Evolutionary conservation across 2,888 invertebrate genomes (phyloP), one percentile per base, ranked within the genome.

Genomic region (Meteorus colon): DNA sequence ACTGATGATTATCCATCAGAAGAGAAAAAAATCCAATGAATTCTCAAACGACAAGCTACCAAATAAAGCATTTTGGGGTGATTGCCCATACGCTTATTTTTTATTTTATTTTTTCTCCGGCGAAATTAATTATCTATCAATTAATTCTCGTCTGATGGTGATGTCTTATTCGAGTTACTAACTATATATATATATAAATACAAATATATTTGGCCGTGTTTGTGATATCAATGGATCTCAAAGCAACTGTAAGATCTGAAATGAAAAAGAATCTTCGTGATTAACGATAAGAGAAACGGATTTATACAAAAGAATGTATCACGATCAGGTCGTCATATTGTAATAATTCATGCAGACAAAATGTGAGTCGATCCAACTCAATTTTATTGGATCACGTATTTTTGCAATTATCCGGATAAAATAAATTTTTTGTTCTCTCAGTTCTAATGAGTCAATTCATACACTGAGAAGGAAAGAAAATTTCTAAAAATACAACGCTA

Each of bases 211-310:
- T 79, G 80, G 79, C 83, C 82, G 81, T 78, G 84, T 85, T 72
- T 85, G 85, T 86, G 85, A 86, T 86, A 85, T 84, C 83, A 79
- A 85, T 81, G 83, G 84, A 86, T 86, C 86, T 86, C 86, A 84
- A 85, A 84, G 83, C 84, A 85, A 84, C 82, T 80, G 82, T 82
- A 84, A 81, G 77, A 80, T 82, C 81, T 81, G 77, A 74, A 60
- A 72, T 48, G 37, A 67, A 51, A 72, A 74, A 74, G 48, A 41
- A 65, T 74, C 31, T 76, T 72, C 51, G 78, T 75, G 41, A 76
- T 48, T 62, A 8, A 24, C 24, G 34, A 68, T 66, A 73, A 60
- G 66, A 67, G 69, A 62, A 41, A 55, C 63, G 62, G 41, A 5
- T 69, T 71, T 19, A 37, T 14, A 45, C 59, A 71, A 71, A 74